These are phyloP conservation scores for Rachycentron canadum DNA, from an alignment of 2,797 vertebrate genomes.

Conservation along the genomic window DNA sequence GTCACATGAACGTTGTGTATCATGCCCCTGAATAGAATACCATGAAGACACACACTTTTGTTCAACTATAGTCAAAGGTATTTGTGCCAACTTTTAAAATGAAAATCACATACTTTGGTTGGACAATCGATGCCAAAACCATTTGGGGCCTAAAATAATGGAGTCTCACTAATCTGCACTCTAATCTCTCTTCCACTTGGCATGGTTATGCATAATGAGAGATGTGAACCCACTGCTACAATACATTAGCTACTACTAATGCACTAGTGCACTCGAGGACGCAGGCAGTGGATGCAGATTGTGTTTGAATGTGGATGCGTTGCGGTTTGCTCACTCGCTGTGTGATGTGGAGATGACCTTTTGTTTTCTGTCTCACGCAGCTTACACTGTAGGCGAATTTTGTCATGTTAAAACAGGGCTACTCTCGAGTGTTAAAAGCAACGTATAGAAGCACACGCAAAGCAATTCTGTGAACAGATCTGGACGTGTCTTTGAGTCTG, in stretches of 20 bases:
- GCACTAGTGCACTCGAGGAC: conserved; percentile 34
- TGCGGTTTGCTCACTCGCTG: conserved; percentile 7
- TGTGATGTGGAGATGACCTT: conserved; percentile 33
- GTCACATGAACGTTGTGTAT: background rate
- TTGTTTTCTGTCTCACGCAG: conserved; percentile 1
- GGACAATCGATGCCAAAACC: conserved; percentile 70
- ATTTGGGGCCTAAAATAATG: conserved; percentile 72
- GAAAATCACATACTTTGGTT: conserved; percentile 44
- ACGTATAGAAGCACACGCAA: background rate
- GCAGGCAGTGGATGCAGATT: conserved; percentile 7
- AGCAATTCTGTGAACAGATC: background rate
- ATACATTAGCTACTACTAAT: conserved; percentile 49
- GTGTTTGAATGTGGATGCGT: conserved; percentile 11
- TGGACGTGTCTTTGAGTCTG: too few relatives aligned
- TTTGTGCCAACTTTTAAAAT: conserved; percentile 41
- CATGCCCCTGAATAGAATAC: background rate
- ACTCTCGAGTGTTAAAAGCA: background rate
- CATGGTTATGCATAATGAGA: conserved; percentile 70
- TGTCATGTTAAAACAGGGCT: background rate
- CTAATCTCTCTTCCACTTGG: conserved; percentile 73
- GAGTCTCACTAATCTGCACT: conserved; percentile 71
- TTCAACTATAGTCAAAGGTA: conserved; percentile 31
- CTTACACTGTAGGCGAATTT: background rate
- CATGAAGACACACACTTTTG: conserved; percentile 20
- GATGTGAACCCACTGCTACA: conserved; percentile 38